Evolutionary conservation across 1,140 invertebrate genomes (phyloP).

Genomic region (Heliothis virescens): DNA sequence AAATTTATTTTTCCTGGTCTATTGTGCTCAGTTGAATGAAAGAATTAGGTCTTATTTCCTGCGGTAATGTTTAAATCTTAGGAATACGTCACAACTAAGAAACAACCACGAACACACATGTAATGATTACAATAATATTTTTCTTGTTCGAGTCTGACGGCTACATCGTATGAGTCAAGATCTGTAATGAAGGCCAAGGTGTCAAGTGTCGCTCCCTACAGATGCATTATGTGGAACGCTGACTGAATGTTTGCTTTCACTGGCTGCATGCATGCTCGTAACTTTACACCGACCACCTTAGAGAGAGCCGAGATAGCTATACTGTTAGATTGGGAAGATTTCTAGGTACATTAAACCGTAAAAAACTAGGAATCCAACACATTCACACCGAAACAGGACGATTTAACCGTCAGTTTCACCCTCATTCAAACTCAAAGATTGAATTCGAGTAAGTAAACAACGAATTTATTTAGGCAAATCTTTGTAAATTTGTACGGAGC

Average conservation of each 20-base stretch:
- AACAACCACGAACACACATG: neutral
- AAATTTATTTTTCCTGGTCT: constrained; percentile 19
- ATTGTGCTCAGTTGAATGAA: constrained; percentile 12
- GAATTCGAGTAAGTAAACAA: neutral
- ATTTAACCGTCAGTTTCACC: neutral
- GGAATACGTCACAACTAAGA: constrained; percentile 3
- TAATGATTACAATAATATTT: constrained; percentile 33
- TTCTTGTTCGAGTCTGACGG: constrained; percentile 32
- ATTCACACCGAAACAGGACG: neutral
- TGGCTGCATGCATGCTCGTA: constrained; percentile 71
- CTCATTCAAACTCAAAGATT: constrained; percentile 1
- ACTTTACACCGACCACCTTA: constrained; percentile 70
- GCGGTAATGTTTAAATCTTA: neutral
- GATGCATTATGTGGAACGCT: constrained; percentile 77
- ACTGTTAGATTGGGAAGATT: constrained; percentile 45
- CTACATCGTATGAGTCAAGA: constrained; percentile 40
- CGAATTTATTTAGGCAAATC: constrained; percentile 10
- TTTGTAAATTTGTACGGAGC: constrained; percentile 27
- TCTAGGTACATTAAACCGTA: neutral
- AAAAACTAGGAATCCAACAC: neutral
- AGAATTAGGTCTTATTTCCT: constrained; percentile 23
- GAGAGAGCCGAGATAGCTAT: constrained; percentile 41
- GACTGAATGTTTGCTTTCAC: constrained; percentile 79
- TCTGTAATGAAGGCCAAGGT: constrained; percentile 70
- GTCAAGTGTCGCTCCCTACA: constrained; percentile 75